Base-by-base conservation (phyloP, 2,113 vertebrate genomes). In the Ictalurus furcatus region DNA sequence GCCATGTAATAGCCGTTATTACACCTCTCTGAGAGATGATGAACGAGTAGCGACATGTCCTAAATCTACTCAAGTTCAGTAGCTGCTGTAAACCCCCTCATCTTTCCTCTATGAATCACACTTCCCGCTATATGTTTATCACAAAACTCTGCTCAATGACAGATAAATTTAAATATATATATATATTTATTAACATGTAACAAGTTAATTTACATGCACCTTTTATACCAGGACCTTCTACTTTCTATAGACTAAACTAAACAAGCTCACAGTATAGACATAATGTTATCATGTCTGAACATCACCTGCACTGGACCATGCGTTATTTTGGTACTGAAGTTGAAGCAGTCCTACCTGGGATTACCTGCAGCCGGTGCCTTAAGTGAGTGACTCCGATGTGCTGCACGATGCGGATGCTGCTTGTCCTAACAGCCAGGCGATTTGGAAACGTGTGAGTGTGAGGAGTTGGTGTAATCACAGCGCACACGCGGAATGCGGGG, bases 1-100 rank as follows among this genome's bases (percentile, higher is more conserved):
- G 71, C 71, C 91, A 89, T 95, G 95, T 95, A 95, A 95, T 94
- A 94, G 90, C 92, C 90, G 90, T 94, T 94, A 94, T 95, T 94
- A 95, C 94, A 95, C 94, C 93, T 93, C 83, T 93, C 92, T 73
- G 80, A 48, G 80, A 0, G 28, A 44, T 88, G 93, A 93, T 93
- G 93, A 94, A 94, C 95, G 92, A 95, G 95, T 95, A 94, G 89
- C 90, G 93, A 95, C 95, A 92, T 90, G 93, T 95, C 94, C 94
- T 88, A 89, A 93, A 94, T 92, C 92, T 93, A 92, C 87, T 73
- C 93, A 88, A 94, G 92, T 94, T 92, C 92, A 88, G 92, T 85
- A 34, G 37, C 56, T 19, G 54, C 21, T 65, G 12, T 86, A 84
- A 90, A 59, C 74, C 37, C 85, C 74, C 58, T 13, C 30, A 19